Evolutionary conservation across 2,113 vertebrate species (phyloP).

Genomic region (Sisor rabdophorus): DNA sequence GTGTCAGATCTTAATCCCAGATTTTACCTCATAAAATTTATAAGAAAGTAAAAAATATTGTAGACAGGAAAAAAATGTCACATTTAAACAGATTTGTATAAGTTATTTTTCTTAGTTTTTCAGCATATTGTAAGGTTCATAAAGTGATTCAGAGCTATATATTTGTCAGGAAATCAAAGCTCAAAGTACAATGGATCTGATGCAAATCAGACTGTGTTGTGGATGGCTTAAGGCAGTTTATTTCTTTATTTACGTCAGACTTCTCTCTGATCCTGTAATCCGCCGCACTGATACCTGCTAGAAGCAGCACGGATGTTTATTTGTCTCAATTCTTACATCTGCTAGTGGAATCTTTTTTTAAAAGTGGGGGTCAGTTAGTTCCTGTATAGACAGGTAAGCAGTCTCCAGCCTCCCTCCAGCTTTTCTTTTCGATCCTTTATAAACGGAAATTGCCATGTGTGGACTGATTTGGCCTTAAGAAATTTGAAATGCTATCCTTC

Average conservation of each 20-base stretch:
- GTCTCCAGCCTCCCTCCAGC: constrained; percentile 9
- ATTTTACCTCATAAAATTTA: no score
- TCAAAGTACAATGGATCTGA: constrained; percentile 23
- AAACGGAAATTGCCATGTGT: constrained; percentile 26
- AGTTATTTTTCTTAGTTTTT: not conserved
- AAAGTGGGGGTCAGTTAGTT: constrained; percentile 2
- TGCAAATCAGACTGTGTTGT: constrained; percentile 19
- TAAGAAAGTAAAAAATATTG: not conserved
- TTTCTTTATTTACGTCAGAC: constrained; percentile 39
- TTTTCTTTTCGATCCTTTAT: not conserved
- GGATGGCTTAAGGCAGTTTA: not conserved
- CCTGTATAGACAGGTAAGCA: constrained; percentile 16
- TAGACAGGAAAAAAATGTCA: not conserved
- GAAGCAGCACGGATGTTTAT: constrained; percentile 26
- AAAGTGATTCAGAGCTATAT: constrained; percentile 1
- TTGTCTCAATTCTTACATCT: not conserved
- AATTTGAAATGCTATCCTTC: constrained; percentile 1
- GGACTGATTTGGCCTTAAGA: not conserved
- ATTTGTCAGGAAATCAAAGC: constrained; percentile 28
- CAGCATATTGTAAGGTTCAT: not conserved
- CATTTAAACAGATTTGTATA: not conserved
- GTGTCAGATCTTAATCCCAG: no score
- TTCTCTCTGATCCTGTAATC: constrained; percentile 40
- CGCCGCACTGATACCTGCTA: constrained; percentile 37
- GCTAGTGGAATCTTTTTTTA: constrained; percentile 22